Conservation (phyloP, 2,113 vertebrate genomes). For the Rynchops niger region DNA sequence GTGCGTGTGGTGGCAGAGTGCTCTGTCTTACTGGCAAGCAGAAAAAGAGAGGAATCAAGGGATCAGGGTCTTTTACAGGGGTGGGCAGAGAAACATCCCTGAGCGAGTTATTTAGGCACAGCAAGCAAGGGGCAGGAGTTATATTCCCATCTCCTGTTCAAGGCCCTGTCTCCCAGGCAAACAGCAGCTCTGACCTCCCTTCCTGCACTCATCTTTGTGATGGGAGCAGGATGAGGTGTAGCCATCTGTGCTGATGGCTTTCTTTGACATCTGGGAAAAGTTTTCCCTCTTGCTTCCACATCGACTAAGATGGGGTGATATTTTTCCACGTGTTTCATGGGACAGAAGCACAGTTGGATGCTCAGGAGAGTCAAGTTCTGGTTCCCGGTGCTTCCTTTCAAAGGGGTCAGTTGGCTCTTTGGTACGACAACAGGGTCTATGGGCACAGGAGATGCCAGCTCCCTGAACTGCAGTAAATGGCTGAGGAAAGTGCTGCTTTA, state of each 20-base stretch:
- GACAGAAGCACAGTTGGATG: rapidly evolving
- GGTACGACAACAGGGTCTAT: neutral
- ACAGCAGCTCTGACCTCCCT: neutral
- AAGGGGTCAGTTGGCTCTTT: neutral
- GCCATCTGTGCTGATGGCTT: neutral
- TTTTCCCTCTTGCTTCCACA: neutral
- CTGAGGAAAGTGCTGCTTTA: neutral
- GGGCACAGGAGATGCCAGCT: neutral
- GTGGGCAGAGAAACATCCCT: neutral
- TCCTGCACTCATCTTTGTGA: neutral
- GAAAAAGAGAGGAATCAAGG: neutral
- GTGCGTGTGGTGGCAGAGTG: neutral
- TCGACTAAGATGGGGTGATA: neutral
- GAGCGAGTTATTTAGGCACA: neutral
- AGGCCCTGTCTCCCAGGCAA: neutral
- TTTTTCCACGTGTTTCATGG: neutral
- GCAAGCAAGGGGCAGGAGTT: neutral
- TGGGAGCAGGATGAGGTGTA: neutral
- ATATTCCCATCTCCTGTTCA: neutral
- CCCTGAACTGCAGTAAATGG: neutral
- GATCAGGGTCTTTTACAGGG: neutral
- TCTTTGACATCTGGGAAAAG: neutral
- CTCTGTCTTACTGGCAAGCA: neutral
- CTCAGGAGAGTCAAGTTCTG: neutral
- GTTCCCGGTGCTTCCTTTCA: neutral